Evolutionary conservation across 2,888 invertebrate species (phyloP).

Genomic region (Iphiclides podalirius): DNA sequence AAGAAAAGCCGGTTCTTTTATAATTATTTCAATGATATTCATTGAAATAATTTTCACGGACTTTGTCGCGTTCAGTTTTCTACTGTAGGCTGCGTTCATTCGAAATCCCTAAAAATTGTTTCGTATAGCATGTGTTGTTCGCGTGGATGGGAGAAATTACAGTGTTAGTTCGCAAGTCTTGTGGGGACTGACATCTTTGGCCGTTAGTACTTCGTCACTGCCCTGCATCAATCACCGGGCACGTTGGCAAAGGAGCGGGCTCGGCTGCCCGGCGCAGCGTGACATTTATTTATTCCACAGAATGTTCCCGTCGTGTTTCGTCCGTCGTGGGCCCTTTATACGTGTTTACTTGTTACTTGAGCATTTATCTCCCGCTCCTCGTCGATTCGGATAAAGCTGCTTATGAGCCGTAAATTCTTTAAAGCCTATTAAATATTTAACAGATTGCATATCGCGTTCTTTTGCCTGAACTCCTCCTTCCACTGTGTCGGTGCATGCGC

Average conservation of each 20-base stretch:
- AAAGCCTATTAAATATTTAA: not conserved
- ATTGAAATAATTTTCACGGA: too few relatives aligned
- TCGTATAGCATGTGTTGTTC: too few relatives aligned
- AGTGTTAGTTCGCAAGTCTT: too few relatives aligned
- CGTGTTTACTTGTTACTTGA: slow-evolving; percentile 57
- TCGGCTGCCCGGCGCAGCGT: slow-evolving; percentile 43
- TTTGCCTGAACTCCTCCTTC: not conserved
- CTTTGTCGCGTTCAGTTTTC: too few relatives aligned
- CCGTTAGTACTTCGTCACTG: slow-evolving; percentile 46
- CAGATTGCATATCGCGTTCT: not conserved
- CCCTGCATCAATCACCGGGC: slow-evolving; percentile 63
- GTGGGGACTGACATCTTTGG: too few relatives aligned
- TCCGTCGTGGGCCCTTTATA: slow-evolving; percentile 39
- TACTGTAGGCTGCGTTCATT: too few relatives aligned
- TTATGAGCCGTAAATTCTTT: slow-evolving; percentile 6
- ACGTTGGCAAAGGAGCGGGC: slow-evolving; percentile 41
- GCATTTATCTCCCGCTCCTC: slow-evolving; percentile 28
- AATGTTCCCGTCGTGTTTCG: slow-evolving; percentile 66
- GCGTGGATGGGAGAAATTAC: too few relatives aligned
- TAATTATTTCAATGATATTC: too few relatives aligned
- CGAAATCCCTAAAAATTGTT: too few relatives aligned
- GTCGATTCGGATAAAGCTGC: slow-evolving; percentile 10
- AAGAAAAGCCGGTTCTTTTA: too few relatives aligned
- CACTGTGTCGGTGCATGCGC: slow-evolving; percentile 1
- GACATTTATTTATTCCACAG: slow-evolving; percentile 73